These are phyloP conservation scores for Eublepharis macularius DNA, from an alignment of 2,113 vertebrate species.

Conservation along the genomic window DNA sequence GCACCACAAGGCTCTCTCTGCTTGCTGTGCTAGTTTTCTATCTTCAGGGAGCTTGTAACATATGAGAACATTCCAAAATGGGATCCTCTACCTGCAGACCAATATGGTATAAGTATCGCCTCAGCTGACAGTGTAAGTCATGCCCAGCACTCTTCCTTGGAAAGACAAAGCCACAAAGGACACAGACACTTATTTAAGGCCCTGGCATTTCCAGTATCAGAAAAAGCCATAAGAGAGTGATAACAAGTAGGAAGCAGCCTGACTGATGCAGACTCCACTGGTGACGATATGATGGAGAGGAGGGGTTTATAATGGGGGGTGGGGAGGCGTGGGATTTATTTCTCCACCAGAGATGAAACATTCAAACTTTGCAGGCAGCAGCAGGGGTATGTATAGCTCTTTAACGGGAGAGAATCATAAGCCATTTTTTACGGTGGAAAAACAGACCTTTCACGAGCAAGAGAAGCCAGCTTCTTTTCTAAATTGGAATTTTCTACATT, in stretches of 20 bases:
- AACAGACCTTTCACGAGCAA: background rate
- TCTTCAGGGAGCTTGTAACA: no score
- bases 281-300: constrained; percentile 24
- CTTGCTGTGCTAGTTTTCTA: no score
- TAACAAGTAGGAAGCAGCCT: constrained; percentile 56
- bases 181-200: background rate
- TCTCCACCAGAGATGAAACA: constrained; percentile 19
- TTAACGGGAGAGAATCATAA: background rate
- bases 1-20: no score
- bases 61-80: no score
- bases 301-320: background rate
- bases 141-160: background rate
- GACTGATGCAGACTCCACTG: constrained; percentile 57
- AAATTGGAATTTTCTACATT: constrained; percentile 10
- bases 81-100: no score
- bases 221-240: constrained; percentile 44
- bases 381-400: background rate
- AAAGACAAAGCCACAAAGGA: background rate
- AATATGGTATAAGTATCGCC: no score
- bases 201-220: background rate
- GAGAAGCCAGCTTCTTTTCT: background rate
- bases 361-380: constrained; percentile 1
- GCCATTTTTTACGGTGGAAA: background rate
- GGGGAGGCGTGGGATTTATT: constrained; percentile 37
- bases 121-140: background rate